Conservation (phyloP, 2,113 vertebrate genomes). For the Polyodon spathula region DNA sequence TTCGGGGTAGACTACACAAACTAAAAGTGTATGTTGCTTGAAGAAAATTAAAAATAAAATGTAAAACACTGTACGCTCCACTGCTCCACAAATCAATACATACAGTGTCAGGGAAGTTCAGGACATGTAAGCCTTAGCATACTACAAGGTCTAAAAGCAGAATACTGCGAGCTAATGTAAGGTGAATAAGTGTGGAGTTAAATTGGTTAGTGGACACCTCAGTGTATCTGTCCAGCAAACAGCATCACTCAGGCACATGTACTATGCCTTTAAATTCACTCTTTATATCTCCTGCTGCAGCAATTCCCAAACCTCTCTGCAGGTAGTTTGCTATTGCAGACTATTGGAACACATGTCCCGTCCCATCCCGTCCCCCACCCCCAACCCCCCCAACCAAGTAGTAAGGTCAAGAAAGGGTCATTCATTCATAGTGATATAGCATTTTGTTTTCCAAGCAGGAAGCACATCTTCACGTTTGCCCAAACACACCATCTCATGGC, state of each 20-base stretch:
- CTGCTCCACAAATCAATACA: too few species aligned
- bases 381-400: too few species aligned
- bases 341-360: slow-evolving; percentile 77
- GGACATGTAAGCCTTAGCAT: too few species aligned
- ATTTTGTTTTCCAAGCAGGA: slow-evolving; percentile 44
- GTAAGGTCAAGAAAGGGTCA: slow-evolving; percentile 69
- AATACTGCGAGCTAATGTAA: background rate
- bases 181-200: slow-evolving; percentile 20
- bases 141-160: too few species aligned
- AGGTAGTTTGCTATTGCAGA: slow-evolving; percentile 70
- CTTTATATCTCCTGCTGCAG: slow-evolving; percentile 57
- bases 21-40: too few species aligned
- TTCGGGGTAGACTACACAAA: too few species aligned
- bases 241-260: slow-evolving; percentile 42
- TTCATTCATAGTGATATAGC: slow-evolving; percentile 60
- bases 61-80: too few species aligned
- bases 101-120: too few species aligned
- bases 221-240: slow-evolving; percentile 2
- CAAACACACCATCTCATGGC: slow-evolving; percentile 31
- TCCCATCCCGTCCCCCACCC: too few species aligned
- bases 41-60: too few species aligned
- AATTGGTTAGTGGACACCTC: slow-evolving; percentile 25
- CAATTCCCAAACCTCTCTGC: slow-evolving; percentile 73
- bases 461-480: slow-evolving; percentile 51
- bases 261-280: slow-evolving; percentile 48